Conservation (phyloP, 1,140 invertebrate species). For the Sinella curviseta region DNA sequence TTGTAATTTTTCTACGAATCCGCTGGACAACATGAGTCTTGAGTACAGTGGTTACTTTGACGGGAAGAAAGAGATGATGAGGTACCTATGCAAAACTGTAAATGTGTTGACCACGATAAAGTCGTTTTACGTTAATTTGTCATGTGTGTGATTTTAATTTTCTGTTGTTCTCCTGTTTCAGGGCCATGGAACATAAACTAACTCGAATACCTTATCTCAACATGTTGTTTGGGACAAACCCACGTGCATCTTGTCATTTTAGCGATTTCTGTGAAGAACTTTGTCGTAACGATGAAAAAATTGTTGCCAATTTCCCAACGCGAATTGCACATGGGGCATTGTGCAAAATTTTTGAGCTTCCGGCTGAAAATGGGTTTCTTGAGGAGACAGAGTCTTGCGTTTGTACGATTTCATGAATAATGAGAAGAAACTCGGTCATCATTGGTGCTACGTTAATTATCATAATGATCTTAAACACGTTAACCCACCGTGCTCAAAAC, state of each 20-base stretch:
- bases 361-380: not conserved
- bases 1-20: conserved; percentile 7
- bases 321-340: not conserved
- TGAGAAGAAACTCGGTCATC: no score
- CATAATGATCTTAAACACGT: no score
- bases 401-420: no score
- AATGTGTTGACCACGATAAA: not conserved
- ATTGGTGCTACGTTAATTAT: no score
- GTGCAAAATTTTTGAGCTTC: not conserved
- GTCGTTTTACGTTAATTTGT: not conserved
- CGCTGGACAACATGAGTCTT: no score
- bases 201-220: not conserved
- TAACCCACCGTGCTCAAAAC: no score
- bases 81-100: not conserved
- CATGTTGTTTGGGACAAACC: not conserved
- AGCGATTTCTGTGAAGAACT: conserved; percentile 8
- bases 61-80: no score
- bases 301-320: not conserved
- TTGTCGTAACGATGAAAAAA: not conserved
- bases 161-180: no score
- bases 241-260: not conserved
- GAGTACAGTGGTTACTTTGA: no score
- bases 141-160: no score
- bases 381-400: not conserved
- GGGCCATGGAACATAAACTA: no score